Base-by-base conservation (phyloP, 30 jellyfish, hydroid and myxozoan species). In the Rhopilema esculentum region DNA sequence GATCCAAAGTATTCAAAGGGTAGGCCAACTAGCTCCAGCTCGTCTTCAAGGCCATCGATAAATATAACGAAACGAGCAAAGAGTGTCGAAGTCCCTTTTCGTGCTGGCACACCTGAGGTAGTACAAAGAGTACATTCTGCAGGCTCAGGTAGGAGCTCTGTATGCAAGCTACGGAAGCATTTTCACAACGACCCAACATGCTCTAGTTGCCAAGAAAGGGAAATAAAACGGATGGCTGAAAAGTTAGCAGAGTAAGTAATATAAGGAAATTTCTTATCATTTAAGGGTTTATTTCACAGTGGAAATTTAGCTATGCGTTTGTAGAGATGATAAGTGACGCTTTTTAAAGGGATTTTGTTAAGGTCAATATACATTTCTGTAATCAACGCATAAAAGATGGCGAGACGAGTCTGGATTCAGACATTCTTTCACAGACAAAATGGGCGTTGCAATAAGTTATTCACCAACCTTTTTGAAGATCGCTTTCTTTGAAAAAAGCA, bases 161-260 rank as follows among this genome's bases (percentile, higher is more conserved):
- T 49, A 2, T 27, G 74, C 16, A 28, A 30, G 19, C 64, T 21
- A 24, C 66, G 67, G 16, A 51, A 33, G 51, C 93, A 85, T 63
- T 4, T 16, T 29, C 92, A 86, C 67, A 66, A 25, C 28, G 88
- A 72, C 4, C 24, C 92, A 12, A 79, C 40, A n/a, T 79, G 97
- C 62, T 19, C 28, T 8, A 61, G 82, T 16, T 88, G 97, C 31
- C 81, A 68, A 21, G 92, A 79, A 4, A 52, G 66, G 16, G 91
- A 72, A 62, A 70, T 88, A 50, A 62, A 74, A 28, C 16, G 32
- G 22, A 78, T 88, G 83, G 90, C 90, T 2, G 87, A 66, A 7
- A 68, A 79, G 48, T 32, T 88, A 21, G 88, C 75, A 25, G 79
- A 53, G 97, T 88, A 51, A 15, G 95, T 57, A 27, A 8, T 12